Evolutionary conservation across 1,140 invertebrate species (phyloP), one percentile per base, ranked within the genome.

Genomic region (Bombus breviceps): DNA sequence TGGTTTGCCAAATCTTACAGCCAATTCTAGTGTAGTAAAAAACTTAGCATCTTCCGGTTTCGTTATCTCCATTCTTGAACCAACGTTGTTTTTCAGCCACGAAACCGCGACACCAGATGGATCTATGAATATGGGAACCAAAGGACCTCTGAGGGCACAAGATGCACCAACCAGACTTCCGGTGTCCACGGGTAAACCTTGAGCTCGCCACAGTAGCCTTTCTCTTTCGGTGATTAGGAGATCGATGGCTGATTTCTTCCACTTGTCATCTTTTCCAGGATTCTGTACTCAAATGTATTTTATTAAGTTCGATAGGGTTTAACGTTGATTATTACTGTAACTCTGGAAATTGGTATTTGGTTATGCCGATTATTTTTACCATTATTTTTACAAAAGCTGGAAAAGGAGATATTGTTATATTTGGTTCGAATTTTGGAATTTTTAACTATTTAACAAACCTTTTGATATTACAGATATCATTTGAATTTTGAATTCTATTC

Each of bases 1-100:
- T 0, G 97, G 97, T 95, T 99, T 99, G 1, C 99, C 98, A 96
- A 99, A 99, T 86, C 99, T 90, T 3, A 95, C 94, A 28, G 98
- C 97, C 69, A 99, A 96, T 93, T 99, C 99, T 2, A 99, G 92
- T 32, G 97, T 96, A 2, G 97, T 98, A 32, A 96, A 94, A 87
- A 99, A 97, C 90, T 98, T 98, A 0, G 97, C 94, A 92, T 98
- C 98, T 91, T 97, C 96, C 88, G 98, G 97, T 28, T 97, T 97
- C 2, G 98, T 96, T 39, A 97, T 95, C 92, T 99, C 98, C 39
- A 98, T 96, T 34, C 95, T 93, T 6, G 96, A 95, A 72, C 96
- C 96, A 15, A 98, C 93, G 91, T 98, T 97, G 25, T 96, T 96
- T 85, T 97, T 97, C 1, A 99, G 94, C 98, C 99, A 99, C 25